phyloP scores from a whole-genome alignment of 2,113 vertebrate species.

The Polypterus senegalus region DNA sequence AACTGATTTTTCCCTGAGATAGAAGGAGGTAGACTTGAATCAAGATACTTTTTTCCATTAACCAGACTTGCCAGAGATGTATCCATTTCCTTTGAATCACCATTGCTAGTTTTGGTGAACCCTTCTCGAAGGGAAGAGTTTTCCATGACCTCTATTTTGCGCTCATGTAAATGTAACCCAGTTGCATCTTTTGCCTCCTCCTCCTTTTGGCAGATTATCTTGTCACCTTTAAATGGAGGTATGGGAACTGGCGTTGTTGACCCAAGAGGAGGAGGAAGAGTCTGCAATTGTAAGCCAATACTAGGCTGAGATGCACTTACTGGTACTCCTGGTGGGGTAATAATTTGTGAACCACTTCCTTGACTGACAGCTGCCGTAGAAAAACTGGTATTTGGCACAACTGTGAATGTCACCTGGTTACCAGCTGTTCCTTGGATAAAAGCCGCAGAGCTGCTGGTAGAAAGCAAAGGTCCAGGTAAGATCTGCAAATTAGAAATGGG shows the following conservation, averaged over 20 bases:
- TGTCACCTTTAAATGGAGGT: slow-evolving; percentile 89
- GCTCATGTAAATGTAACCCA: slow-evolving; percentile 91
- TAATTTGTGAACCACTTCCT: slow-evolving; percentile 64
- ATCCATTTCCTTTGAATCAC: slow-evolving; percentile 68
- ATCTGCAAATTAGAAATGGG: slow-evolving; percentile 80
- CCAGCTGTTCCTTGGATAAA: slow-evolving; percentile 84
- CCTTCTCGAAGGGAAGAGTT: slow-evolving; percentile 81
- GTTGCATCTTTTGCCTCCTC: slow-evolving; percentile 97
- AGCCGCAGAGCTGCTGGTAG: slow-evolving; percentile 71
- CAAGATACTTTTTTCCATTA: slow-evolving; percentile 90
- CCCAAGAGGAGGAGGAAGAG: slow-evolving; percentile 61
- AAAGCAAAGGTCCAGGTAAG: slow-evolving; percentile 83
- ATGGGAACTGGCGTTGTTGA: slow-evolving; percentile 54
- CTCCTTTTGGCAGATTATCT: slow-evolving; percentile 99
- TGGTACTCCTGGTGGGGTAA: slow-evolving; percentile 59
- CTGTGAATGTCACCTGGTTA: slow-evolving; percentile 94
- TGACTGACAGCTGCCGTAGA: slow-evolving; percentile 79
- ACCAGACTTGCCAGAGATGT: slow-evolving; percentile 76
- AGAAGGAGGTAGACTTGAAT: slow-evolving; percentile 97
- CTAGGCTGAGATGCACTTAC: slow-evolving; percentile 59
- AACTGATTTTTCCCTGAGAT: slow-evolving; percentile 97
- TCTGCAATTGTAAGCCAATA: slow-evolving; percentile 68
- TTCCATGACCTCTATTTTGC: slow-evolving; percentile 98
- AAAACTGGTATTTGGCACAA: slow-evolving; percentile 96
- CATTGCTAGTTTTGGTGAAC: slow-evolving; percentile 80